phyloP scores from a whole-genome alignment of 2,113 vertebrate genomes.

The Pandion haliaetus region DNA sequence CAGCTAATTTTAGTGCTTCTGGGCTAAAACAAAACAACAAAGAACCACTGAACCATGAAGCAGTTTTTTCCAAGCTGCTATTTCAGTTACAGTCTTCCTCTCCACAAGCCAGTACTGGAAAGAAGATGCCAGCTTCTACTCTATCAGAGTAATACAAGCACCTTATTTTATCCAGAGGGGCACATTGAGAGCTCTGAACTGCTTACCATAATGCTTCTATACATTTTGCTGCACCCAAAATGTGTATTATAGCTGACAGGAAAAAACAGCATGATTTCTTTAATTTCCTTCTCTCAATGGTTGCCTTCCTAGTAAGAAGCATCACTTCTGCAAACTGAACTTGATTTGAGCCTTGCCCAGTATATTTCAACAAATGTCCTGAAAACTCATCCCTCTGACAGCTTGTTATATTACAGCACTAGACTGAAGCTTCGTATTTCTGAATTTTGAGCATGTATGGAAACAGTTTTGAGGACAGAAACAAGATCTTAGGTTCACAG shows the following conservation, averaged over 20 bases:
- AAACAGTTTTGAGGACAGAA: not conserved
- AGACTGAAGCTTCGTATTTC: not conserved
- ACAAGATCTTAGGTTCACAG: not conserved
- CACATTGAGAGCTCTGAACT: not conserved
- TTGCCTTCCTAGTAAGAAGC: not conserved
- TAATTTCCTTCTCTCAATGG: not conserved
- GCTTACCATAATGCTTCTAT: not conserved
- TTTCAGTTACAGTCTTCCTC: not conserved
- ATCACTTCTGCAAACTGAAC: not conserved
- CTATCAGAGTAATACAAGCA: not conserved
- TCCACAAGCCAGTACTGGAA: not conserved
- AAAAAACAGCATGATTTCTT: not conserved
- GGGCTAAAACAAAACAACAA: slow-evolving; percentile 16
- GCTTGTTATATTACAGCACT: not conserved
- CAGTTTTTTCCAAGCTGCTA: slow-evolving; percentile 5
- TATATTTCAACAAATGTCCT: not conserved
- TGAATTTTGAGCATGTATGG: not conserved
- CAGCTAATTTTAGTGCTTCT: slow-evolving; percentile 30
- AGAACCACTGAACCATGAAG: slow-evolving; percentile 33
- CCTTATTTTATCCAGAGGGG: not conserved
- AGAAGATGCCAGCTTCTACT: not conserved
- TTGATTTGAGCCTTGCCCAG: not conserved
- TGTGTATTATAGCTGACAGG: not conserved
- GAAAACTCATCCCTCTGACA: not conserved
- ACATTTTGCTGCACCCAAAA: not conserved